A percentile compares a stretch with the other conserved stretches of the same genome.
Conservation (phyloP, 2,797 vertebrate species). For the Cercopithecus petaurista region DNA sequence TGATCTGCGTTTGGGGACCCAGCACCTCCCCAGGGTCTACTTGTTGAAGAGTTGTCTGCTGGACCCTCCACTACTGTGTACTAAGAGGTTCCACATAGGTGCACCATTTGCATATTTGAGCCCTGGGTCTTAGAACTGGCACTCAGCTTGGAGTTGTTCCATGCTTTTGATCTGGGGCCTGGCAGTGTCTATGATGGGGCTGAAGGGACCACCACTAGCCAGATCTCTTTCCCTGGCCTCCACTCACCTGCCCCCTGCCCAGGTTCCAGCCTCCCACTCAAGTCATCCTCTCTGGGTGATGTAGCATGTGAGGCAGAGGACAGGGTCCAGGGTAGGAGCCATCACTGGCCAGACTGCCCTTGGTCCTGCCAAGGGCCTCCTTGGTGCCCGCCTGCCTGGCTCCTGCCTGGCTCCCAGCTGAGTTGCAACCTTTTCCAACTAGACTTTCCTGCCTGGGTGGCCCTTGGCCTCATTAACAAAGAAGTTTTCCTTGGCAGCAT, state of each 20-base stretch:
- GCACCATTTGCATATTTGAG: not conserved
- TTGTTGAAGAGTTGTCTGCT: not conserved
- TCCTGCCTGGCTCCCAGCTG: rapidly evolving
- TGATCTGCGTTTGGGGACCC: not conserved
- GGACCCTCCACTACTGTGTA: not conserved
- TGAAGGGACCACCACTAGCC: not conserved
- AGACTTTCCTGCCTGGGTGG: slow-evolving; percentile 42
- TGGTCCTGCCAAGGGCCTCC: not conserved
- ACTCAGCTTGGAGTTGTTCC: not conserved
- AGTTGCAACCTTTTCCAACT: not conserved
- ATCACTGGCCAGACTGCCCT: not conserved
- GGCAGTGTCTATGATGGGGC: not conserved
- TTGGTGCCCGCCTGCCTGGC: rapidly evolving
- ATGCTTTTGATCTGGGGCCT: not conserved
- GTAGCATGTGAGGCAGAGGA: not conserved
- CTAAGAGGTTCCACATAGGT: not conserved
- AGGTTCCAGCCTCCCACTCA: not conserved
- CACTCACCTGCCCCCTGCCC: not conserved
- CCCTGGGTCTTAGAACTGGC: not conserved
- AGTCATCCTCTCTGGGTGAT: not conserved
- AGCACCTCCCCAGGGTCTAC: not conserved
- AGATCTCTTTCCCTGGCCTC: not conserved
- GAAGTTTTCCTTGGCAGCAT: slow-evolving; percentile 71
- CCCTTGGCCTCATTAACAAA: slow-evolving; percentile 47
- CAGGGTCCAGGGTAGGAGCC: not conserved